phyloP scores from a whole-genome alignment of 2,113 vertebrate species.

The Astatoreochromis straeleni region DNA sequence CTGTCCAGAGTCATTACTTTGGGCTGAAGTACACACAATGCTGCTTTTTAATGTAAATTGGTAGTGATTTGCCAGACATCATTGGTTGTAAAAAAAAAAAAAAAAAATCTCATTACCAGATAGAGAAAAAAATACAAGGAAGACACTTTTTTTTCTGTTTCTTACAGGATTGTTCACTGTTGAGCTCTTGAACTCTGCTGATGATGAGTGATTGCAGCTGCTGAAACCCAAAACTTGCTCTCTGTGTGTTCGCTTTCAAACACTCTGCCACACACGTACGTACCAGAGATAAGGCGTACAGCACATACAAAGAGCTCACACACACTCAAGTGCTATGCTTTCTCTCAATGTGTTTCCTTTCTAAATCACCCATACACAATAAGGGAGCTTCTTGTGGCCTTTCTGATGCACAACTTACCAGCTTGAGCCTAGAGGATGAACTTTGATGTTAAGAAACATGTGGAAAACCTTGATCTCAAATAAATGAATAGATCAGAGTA shows the following conservation, averaged over 20 bases:
- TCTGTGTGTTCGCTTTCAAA: slow-evolving; percentile 31
- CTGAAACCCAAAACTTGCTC: slow-evolving; percentile 30
- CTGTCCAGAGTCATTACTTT: slow-evolving; percentile 1
- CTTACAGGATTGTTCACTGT: background rate
- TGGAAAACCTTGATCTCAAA: slow-evolving; percentile 44
- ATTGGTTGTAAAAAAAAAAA: background rate
- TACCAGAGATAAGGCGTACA: background rate
- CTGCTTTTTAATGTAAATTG: background rate
- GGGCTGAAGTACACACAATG: background rate
- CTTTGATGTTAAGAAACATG: slow-evolving; percentile 32
- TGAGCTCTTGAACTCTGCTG: slow-evolving; percentile 1
- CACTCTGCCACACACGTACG: background rate
- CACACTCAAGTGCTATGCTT: background rate
- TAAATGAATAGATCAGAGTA: slow-evolving; percentile 37
- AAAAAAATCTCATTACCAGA: background rate
- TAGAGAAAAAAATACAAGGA: background rate
- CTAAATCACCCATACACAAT: background rate
- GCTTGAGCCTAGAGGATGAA: slow-evolving; percentile 4
- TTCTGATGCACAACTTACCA: background rate
- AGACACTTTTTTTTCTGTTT: background rate
- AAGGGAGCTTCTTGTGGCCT: slow-evolving; percentile 11
- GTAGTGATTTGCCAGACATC: background rate
- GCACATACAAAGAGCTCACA: background rate
- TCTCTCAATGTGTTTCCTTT: background rate
- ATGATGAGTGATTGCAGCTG: slow-evolving; percentile 35